These are phyloP conservation scores for Carassius auratus DNA, from an alignment of 2,113 vertebrate genomes.

Conservation along the genomic window DNA sequence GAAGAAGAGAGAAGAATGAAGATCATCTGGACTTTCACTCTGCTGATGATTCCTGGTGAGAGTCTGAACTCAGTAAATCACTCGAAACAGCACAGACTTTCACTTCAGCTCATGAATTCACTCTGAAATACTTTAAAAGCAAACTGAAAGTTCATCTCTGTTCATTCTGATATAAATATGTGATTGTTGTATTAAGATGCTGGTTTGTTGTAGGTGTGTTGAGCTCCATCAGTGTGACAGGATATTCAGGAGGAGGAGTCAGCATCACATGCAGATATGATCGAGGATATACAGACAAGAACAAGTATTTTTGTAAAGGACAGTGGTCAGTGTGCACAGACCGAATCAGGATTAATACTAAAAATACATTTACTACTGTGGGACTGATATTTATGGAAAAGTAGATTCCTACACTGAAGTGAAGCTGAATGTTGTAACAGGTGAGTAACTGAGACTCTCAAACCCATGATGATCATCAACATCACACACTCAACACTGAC, in stretches of 20 bases:
- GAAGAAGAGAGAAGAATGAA: slow-evolving; percentile 55
- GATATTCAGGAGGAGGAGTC: slow-evolving; percentile 57
- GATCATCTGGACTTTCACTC: slow-evolving; percentile 33
- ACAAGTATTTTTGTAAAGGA: slow-evolving; percentile 65
- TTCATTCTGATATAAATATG: no score
- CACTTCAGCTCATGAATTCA: no score
- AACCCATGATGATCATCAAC: neutral
- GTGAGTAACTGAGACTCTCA: neutral
- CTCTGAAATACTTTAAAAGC: no score
- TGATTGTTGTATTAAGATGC: no score
- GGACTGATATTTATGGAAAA: no score
- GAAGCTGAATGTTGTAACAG: neutral
- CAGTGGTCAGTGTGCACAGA: slow-evolving; percentile 37
- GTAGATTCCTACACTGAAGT: neutral
- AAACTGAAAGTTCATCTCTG: no score
- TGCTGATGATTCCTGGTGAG: slow-evolving; percentile 12
- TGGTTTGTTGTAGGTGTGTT: slow-evolving; percentile 13
- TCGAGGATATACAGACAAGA: neutral
- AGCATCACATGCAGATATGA: slow-evolving; percentile 57
- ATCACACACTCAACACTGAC: neutral
- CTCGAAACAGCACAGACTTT: no score
- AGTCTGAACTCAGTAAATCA: neutral
- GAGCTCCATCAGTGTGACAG: slow-evolving; percentile 37
- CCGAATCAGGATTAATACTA: neutral
- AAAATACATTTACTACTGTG: slow-evolving; percentile 27